Conservation (phyloP, 2,113 vertebrate genomes). For the Hoplias malabaricus region DNA sequence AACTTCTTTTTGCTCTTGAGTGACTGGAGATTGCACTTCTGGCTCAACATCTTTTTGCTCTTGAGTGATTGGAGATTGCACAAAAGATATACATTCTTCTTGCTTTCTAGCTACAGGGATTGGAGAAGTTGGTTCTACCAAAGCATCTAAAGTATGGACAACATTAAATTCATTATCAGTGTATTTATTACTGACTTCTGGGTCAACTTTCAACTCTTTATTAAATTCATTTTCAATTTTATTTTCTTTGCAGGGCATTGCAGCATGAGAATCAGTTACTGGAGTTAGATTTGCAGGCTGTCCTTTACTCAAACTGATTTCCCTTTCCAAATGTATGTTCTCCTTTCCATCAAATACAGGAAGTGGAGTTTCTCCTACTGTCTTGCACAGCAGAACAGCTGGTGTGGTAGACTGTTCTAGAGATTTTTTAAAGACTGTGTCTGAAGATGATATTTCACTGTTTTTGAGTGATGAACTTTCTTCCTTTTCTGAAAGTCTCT, state of each 20-base stretch:
- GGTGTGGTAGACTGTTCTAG: background rate
- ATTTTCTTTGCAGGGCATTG: background rate
- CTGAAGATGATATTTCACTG: background rate
- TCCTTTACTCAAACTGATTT: background rate
- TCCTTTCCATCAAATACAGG: conserved; percentile 37
- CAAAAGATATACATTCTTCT: conserved; percentile 41
- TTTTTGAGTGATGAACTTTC: background rate
- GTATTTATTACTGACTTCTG: conserved; percentile 18
- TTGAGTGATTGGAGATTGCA: conserved; percentile 50
- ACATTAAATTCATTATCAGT: conserved; percentile 39
- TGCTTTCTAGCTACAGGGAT: conserved; percentile 58
- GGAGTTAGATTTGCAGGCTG: background rate
- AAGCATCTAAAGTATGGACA: conserved; percentile 42
- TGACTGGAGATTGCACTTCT: conserved; percentile 41
- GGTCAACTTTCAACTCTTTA: background rate
- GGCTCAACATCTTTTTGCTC: no score
- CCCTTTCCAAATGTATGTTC: conserved; percentile 16
- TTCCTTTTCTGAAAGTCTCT: background rate
- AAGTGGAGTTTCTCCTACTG: background rate
- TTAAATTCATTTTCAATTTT: conserved; percentile 18
- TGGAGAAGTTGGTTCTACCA: conserved; percentile 59
- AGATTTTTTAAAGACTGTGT: background rate
- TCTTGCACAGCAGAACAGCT: background rate
- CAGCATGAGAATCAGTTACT: background rate
- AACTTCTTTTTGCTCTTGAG: conserved; percentile 56